These are phyloP conservation scores for Thryonomys swinderianus DNA, from an alignment of 2,113 vertebrate genomes.

Conservation along the genomic window DNA sequence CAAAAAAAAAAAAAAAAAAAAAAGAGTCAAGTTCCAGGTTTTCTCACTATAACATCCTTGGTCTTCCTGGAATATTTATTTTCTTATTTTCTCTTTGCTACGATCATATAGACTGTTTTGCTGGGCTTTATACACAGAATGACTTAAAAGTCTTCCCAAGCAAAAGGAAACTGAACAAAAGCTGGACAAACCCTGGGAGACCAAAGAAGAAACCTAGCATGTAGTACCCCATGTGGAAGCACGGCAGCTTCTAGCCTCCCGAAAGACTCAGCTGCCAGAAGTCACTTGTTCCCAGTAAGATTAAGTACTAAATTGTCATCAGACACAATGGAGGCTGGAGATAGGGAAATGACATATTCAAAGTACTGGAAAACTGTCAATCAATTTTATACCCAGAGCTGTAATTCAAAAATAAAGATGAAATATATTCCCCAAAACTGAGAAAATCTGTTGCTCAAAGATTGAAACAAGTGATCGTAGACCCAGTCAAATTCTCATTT, in stretches of 20 bases:
- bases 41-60: background rate
- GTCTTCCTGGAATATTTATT: background rate
- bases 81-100: background rate
- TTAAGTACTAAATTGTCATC: background rate
- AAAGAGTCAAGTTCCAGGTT: background rate
- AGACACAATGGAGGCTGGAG: background rate
- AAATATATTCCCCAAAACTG: background rate
- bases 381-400: background rate
- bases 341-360: background rate
- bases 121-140: background rate
- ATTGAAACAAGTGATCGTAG: background rate
- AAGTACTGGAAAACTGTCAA: background rate
- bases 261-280: background rate
- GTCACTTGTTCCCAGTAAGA: background rate
- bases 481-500: background rate
- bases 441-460: background rate
- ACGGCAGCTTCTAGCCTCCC: background rate
- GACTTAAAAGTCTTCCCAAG: constrained; percentile 1
- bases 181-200: background rate
- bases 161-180: background rate
- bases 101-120: background rate
- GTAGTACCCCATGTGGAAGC: background rate
- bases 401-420: background rate
- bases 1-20: too few relatives aligned
- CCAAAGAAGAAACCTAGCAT: background rate